These are phyloP conservation scores for Rhabdophis nuchalis DNA, from an alignment of 2,797 vertebrate genomes.

Conservation along the genomic window DNA sequence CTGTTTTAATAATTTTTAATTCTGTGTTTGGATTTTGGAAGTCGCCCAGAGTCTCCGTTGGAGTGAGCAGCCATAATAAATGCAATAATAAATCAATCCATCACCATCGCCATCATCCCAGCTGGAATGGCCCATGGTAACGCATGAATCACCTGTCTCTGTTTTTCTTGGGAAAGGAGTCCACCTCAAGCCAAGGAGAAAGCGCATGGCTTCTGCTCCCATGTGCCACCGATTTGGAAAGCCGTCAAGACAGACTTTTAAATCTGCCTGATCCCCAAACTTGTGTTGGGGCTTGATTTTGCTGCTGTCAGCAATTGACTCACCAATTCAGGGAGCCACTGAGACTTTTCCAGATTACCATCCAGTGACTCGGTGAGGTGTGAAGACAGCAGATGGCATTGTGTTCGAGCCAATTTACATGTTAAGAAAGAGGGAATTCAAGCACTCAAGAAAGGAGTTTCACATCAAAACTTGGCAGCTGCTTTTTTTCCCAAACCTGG, in stretches of 20 bases:
- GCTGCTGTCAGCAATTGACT: constrained; percentile 5
- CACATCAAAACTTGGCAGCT: neutral
- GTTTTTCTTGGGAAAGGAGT: neutral
- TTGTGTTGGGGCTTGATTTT: neutral
- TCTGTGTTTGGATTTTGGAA: neutral
- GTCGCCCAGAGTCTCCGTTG: neutral
- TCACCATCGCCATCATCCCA: neutral
- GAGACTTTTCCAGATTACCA: neutral
- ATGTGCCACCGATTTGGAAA: neutral
- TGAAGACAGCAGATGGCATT: neutral
- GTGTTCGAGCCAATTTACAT: neutral
- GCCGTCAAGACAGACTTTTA: neutral
- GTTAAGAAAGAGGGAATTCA: neutral
- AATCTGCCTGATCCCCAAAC: neutral
- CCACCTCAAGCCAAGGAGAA: neutral
- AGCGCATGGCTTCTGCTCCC: neutral
- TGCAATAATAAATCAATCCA: neutral
- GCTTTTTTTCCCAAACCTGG: neutral
- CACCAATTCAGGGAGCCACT: neutral
- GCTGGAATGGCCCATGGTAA: neutral
- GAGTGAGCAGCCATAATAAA: neutral
- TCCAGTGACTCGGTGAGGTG: neutral
- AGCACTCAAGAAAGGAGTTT: neutral
- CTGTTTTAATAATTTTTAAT: neutral
- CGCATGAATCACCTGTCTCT: neutral